Evolutionary conservation across 1,140 invertebrate species (phyloP).

Genomic region (Macrotrachela quadricornifera): DNA sequence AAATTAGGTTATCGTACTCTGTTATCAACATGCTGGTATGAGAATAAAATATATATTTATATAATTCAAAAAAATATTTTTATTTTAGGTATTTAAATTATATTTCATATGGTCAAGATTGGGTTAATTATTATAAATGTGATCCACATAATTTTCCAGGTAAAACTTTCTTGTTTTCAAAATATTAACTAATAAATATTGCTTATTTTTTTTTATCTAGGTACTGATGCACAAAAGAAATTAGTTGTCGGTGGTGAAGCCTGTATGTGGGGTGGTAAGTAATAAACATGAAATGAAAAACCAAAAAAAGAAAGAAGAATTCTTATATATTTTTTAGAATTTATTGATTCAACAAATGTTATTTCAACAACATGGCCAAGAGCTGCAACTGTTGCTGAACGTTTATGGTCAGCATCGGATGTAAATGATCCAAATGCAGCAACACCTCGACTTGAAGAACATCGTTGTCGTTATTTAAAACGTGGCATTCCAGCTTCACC

Average conservation of each 20-base stretch:
- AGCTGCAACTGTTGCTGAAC: slow-evolving; percentile 40
- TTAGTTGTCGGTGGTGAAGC: slow-evolving; percentile 61
- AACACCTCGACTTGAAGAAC: slow-evolving; percentile 4
- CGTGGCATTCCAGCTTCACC: too few species aligned
- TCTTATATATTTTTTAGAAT: slow-evolving; percentile 32
- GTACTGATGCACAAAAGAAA: slow-evolving; percentile 9
- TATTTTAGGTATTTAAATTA: slow-evolving; percentile 46
- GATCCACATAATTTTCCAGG: slow-evolving; percentile 12
- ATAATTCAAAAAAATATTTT: too few species aligned
- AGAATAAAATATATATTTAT: too few species aligned
- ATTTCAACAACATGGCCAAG: slow-evolving; percentile 26
- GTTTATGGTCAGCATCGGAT: slow-evolving; percentile 1
- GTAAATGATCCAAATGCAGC: slow-evolving; percentile 8
- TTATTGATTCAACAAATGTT: slow-evolving; percentile 44
- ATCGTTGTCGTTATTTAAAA: neutral
- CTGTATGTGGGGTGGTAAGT: slow-evolving; percentile 55
- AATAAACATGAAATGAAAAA: too few species aligned
- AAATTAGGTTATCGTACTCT: slow-evolving; percentile 40
- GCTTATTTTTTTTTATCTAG: neutral
- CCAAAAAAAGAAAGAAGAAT: too few species aligned
- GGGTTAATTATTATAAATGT: slow-evolving; percentile 26
- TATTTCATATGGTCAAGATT: slow-evolving; percentile 37
- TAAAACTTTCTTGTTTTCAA: too few species aligned
- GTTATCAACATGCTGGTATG: slow-evolving; percentile 57
- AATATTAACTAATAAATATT: neutral